These are phyloP conservation scores for Synergus japonicus DNA, from an alignment of 2,888 invertebrate species.

Conservation along the genomic window DNA sequence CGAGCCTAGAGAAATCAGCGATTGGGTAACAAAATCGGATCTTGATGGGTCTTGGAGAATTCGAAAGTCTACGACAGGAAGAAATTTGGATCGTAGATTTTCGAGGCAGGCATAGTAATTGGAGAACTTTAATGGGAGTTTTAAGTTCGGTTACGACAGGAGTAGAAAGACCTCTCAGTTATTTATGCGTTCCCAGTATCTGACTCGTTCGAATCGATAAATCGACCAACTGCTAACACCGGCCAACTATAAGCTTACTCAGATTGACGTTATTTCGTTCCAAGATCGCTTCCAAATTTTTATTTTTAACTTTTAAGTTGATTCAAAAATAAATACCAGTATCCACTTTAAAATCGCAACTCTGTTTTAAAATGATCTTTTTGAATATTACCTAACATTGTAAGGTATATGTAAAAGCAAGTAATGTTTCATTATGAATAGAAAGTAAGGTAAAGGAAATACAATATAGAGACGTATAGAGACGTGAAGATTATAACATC, in stretches of 20 bases:
- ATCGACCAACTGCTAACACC: conserved; percentile 62
- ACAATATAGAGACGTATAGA: too few species aligned
- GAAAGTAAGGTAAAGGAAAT: background rate
- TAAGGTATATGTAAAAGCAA: background rate
- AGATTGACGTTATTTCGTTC: background rate
- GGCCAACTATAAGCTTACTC: conserved; percentile 51
- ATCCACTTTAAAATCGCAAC: background rate
- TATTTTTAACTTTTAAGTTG: background rate
- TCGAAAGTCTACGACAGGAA: background rate
- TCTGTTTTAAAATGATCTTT: background rate
- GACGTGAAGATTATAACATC: background rate
- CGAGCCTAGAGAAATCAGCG: background rate
- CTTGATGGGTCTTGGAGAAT: background rate
- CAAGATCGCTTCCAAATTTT: background rate
- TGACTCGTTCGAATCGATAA: conserved; percentile 72
- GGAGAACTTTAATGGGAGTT: conserved; percentile 46
- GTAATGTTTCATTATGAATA: background rate
- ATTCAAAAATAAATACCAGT: background rate
- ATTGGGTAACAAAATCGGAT: background rate
- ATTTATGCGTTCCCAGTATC: conserved; percentile 72
- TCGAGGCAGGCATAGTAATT: conserved; percentile 22
- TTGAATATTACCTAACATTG: background rate
- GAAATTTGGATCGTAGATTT: conserved; percentile 16
- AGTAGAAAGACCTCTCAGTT: conserved; percentile 72
- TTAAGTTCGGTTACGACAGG: conserved; percentile 54